These are phyloP conservation scores for Telmatochromis sp. DNA, from an alignment of 2,113 vertebrate genomes.

Conservation along the genomic window DNA sequence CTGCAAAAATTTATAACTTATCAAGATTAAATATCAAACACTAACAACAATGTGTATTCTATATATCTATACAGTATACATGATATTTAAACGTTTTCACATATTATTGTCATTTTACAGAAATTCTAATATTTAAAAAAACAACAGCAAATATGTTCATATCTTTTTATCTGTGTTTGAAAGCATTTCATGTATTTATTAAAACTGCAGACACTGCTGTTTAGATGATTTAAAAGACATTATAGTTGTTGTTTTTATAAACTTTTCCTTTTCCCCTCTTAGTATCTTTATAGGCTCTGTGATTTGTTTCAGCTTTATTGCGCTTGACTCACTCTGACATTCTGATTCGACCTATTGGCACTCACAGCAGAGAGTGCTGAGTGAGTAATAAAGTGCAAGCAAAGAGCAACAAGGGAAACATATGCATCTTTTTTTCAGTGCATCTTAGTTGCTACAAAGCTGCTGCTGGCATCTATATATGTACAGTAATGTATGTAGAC, in stretches of 20 bases:
- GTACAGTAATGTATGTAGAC: not conserved
- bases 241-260: not conserved
- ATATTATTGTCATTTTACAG: not conserved
- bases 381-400: conserved; percentile 3
- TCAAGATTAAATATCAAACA: not conserved
- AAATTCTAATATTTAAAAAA: not conserved
- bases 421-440: not conserved
- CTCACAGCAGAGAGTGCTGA: not conserved
- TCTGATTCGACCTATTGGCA: not conserved
- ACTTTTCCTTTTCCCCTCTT: not conserved
- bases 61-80: not conserved
- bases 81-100: not conserved
- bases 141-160: not conserved
- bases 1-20: not conserved
- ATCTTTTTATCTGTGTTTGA: not conserved
- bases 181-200: not conserved
- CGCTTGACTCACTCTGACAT: not conserved
- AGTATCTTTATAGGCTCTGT: not conserved
- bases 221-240: not conserved
- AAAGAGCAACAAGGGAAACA: not conserved
- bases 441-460: not conserved
- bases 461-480: not conserved
- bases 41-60: not conserved
- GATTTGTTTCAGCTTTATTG: conserved; percentile 1
- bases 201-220: not conserved